Evolutionary conservation across 2,888 invertebrate genomes (phyloP).

Genomic region (Coenonympha arcania): DNA sequence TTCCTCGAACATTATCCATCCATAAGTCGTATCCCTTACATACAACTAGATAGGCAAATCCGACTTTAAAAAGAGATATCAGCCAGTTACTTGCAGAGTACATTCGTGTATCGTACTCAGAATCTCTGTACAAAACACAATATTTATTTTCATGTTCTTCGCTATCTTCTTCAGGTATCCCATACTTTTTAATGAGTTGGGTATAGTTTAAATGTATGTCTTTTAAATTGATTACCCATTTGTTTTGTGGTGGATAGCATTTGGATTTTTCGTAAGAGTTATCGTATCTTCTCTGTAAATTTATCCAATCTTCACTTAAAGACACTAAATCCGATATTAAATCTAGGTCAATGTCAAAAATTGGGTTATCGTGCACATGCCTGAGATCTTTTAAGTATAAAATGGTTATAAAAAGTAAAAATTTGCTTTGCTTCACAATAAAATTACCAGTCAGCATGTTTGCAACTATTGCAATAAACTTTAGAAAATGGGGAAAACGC

Average conservation of each 20-base stretch:
- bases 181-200: constrained; percentile 31
- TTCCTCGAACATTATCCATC: constrained; percentile 39
- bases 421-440: constrained; percentile 16
- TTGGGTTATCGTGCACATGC: constrained; percentile 9
- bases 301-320: constrained; percentile 16
- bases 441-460: constrained; percentile 18
- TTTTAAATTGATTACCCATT: constrained; percentile 8
- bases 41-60: constrained; percentile 30
- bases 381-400: constrained; percentile 17
- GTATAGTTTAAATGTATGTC: constrained; percentile 30
- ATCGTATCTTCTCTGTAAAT: constrained; percentile 15
- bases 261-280: constrained; percentile 7
- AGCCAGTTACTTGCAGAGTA: constrained; percentile 41
- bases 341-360: constrained; percentile 18
- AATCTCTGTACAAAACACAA: neutral
- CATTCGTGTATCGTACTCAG: neutral
- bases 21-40: constrained; percentile 33
- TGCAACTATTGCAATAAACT: constrained; percentile 9
- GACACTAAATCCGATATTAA: constrained; percentile 15
- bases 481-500: constrained; percentile 2
- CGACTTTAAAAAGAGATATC: constrained; percentile 38
- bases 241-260: constrained; percentile 7
- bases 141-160: constrained; percentile 12
- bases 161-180: constrained; percentile 8
- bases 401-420: constrained; percentile 15